Evolutionary conservation across 2,113 vertebrate genomes (phyloP).

Genomic region (Phaethon lepturus): DNA sequence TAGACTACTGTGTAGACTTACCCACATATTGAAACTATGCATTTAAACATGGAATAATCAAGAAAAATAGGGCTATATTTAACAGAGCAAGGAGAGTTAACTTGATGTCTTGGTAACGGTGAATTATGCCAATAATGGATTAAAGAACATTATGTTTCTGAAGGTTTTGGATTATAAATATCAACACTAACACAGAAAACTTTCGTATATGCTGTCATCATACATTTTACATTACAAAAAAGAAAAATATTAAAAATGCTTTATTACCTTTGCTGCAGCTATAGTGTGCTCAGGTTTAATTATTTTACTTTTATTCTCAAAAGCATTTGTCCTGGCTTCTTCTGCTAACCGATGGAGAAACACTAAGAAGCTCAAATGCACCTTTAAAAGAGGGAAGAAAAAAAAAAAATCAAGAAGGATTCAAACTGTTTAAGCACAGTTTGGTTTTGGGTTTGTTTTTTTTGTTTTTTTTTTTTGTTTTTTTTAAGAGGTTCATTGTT

Average conservation of each 20-base stretch:
- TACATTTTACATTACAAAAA: background rate
- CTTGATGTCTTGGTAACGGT: background rate
- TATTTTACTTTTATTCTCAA: slow-evolving; percentile 67
- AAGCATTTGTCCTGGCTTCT: slow-evolving; percentile 78
- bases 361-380: slow-evolving; percentile 80
- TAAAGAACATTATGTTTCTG: background rate
- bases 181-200: background rate
- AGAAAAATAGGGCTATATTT: background rate
- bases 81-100: background rate
- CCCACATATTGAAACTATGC: background rate
- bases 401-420: background rate
- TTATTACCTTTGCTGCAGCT: slow-evolving; percentile 80
- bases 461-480: background rate
- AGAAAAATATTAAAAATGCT: background rate
- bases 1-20: background rate
- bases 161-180: background rate
- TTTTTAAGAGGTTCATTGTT: background rate
- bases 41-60: background rate
- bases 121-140: background rate
- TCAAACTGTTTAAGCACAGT: background rate
- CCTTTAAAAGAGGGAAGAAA: slow-evolving; percentile 59
- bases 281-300: slow-evolving; percentile 76
- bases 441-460: background rate
- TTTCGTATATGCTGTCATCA: background rate
- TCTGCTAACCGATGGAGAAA: slow-evolving; percentile 80